Evolutionary conservation across 2,797 vertebrate species (phyloP), one percentile per base, ranked within the genome.

Genomic region (Gallinago nigripennis): DNA sequence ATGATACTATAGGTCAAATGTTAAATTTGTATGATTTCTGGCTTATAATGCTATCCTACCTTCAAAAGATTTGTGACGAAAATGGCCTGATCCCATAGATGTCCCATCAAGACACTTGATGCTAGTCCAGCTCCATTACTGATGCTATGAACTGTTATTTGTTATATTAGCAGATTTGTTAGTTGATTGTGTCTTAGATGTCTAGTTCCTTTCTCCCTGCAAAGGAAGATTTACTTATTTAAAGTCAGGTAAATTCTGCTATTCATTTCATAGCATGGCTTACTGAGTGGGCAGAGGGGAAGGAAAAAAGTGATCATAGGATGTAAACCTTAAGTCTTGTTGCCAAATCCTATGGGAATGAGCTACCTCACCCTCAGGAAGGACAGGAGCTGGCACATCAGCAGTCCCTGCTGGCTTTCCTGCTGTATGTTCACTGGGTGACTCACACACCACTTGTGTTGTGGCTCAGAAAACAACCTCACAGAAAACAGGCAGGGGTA

Each of bases 391-490:
- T 4, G 0, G 2, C 24, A 23, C 24, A 20, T 3, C 18, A 61
- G 4, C 53, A 54, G 30, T n/a, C 48, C 4, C 16, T 33, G 63
- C 45, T 51, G 35, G 14, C 23, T 77, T 57, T 78, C 56, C 75
- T 3, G 2, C 18, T 13, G 27, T 27, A 1, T 2, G 0, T 12
- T 57, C 2, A 1, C 63, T 5, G 8, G 39, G 27, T 45, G 79
- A 30, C 61, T 64, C 76, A 30, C 0, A 21, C 48, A 35, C 9
- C 27, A 4, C 30, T 37, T 8, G 13, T 25, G 48, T 6, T 39
- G 28, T 9, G 75, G 69, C 64, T 41, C 1, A 0, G 43, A n/a
- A 63, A 79, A 41, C 16, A 70, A 35, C 16, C 3, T 1, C 69
- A 11, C 8, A 16, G 41, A 45, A 41, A 69, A 46, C 45, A 68